phyloP scores from a whole-genome alignment of 2,113 vertebrate genomes.

The Corythaeola cristata region DNA sequence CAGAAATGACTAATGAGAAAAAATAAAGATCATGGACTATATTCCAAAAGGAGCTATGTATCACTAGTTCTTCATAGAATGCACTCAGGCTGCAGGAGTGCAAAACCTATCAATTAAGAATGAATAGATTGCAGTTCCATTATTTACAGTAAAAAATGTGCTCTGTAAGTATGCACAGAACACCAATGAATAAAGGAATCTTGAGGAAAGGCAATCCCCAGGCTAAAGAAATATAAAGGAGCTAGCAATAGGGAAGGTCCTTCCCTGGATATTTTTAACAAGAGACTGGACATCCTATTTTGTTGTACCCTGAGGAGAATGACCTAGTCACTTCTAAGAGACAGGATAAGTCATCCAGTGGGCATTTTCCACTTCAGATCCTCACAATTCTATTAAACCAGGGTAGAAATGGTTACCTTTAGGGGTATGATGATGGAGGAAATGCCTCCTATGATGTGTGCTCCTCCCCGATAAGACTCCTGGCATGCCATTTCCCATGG shows the following conservation, averaged over 20 bases:
- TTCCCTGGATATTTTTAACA: background rate
- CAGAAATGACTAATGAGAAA: constrained; percentile 2
- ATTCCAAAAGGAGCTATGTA: constrained; percentile 4
- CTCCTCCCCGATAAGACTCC: background rate
- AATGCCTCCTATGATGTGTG: background rate
- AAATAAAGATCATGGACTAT: background rate
- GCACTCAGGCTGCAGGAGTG: background rate
- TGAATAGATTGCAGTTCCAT: constrained; percentile 19
- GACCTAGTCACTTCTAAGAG: background rate
- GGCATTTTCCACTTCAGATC: constrained; percentile 14
- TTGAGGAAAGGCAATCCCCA: background rate
- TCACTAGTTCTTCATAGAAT: background rate
- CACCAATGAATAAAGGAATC: background rate
- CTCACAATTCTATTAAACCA: constrained; percentile 9
- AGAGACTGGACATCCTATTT: background rate
- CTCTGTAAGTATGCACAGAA: constrained; percentile 7
- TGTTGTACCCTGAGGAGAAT: background rate
- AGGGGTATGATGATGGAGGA: background rate
- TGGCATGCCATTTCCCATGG: background rate
- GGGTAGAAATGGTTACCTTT: background rate
- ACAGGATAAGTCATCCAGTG: background rate
- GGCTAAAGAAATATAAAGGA: background rate
- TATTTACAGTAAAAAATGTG: constrained; percentile 39
- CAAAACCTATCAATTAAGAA: constrained; percentile 47
- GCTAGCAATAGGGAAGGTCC: background rate